Percentiles rank a stretch among this genome's conserved stretches.
Evolutionary conservation across 2,113 vertebrate species (phyloP).

Genomic region (Chloropsis cyanopogon): DNA sequence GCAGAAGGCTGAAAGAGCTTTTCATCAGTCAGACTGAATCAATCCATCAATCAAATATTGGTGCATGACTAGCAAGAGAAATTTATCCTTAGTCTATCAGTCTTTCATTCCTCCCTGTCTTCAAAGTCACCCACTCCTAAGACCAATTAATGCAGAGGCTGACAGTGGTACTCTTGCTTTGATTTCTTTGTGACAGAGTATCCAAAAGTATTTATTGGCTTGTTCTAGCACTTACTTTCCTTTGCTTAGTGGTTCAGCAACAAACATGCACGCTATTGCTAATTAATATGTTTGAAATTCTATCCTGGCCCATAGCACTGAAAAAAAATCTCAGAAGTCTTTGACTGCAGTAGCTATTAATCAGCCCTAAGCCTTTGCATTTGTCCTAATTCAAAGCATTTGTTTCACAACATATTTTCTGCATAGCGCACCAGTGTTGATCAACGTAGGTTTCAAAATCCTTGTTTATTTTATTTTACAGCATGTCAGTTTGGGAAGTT

Average conservation of each 20-base stretch:
- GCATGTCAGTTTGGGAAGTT: conserved; percentile 42
- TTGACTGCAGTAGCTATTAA: conserved; percentile 54
- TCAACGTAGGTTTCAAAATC: conserved; percentile 42
- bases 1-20: not conserved
- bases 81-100: not conserved
- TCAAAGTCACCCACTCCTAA: conserved; percentile 26
- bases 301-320: conserved; percentile 36
- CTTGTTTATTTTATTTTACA: conserved; percentile 48
- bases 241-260: conserved; percentile 52
- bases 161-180: conserved; percentile 23
- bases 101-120: conserved; percentile 11
- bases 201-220: conserved; percentile 50
- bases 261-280: conserved; percentile 55
- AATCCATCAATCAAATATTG: conserved; percentile 19
- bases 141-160: conserved; percentile 33
- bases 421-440: conserved; percentile 30
- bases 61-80: conserved; percentile 2
- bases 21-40: conserved; percentile 8
- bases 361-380: conserved; percentile 42
- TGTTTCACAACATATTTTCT: conserved; percentile 55
- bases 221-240: conserved; percentile 42
- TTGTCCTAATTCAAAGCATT: conserved; percentile 59
- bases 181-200: conserved; percentile 50
- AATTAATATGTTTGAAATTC: conserved; percentile 67
- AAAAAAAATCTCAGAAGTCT: conserved; percentile 40